Conservation (phyloP, 2,888 invertebrate species). For the Archips xylosteana region DNA sequence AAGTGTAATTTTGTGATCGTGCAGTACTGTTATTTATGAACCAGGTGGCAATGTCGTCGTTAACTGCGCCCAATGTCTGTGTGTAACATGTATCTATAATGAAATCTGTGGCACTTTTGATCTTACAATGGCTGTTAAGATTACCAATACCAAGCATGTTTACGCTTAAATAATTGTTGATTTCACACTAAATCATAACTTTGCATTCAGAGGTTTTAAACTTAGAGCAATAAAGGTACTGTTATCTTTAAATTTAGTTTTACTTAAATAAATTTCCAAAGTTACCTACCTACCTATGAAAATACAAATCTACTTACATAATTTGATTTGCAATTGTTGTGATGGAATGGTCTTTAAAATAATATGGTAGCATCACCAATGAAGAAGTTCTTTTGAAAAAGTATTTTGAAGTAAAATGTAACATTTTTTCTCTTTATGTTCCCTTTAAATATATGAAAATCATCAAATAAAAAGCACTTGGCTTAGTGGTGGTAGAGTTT, state of each 20-base stretch:
- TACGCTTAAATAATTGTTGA: background rate
- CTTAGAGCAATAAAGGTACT: background rate
- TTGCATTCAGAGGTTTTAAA: background rate
- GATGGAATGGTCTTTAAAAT: too few species aligned
- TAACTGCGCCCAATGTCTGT: background rate
- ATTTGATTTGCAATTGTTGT: too few species aligned
- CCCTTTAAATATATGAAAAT: background rate
- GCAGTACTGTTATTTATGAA: background rate
- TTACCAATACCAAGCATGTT: background rate
- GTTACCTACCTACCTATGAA: background rate
- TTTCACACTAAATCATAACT: background rate
- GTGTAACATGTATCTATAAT: background rate
- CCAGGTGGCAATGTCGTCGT: background rate
- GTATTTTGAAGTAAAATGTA: too few species aligned
- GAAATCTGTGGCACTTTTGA: conserved; percentile 2
- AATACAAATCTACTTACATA: too few species aligned
- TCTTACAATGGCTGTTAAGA: background rate
- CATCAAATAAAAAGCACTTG: background rate
- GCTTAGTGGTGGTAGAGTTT: background rate
- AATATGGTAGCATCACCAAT: too few species aligned
- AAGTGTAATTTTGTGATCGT: background rate
- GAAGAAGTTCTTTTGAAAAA: too few species aligned
- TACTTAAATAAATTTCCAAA: background rate
- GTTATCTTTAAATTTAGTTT: conserved; percentile 4
- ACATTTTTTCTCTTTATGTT: too few species aligned